Base-by-base conservation (phyloP, 2,797 vertebrate genomes). In the Acanthis flammea region DNA sequence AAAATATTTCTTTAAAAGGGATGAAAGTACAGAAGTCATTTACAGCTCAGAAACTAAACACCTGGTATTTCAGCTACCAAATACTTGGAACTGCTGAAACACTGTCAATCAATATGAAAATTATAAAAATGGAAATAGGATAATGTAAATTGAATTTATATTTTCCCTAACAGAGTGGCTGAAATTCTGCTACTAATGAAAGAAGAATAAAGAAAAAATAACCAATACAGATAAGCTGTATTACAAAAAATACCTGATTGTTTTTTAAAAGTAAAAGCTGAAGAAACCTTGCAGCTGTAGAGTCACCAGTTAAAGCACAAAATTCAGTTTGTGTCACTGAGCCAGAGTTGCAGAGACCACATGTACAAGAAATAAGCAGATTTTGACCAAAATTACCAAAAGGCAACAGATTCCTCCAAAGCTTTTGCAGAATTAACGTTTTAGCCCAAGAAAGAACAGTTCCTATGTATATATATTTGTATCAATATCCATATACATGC, bases 351-450 rank as follows among this genome's bases (percentile, higher is more conserved):
- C 53, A 68, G 55, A 51, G 60, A 82, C 18, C 45, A 30, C 27
- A 35, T 8, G 7, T 71, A 44, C 14, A 30, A 91, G 84, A 87
- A 51, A 41, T 8, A 23, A 81, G 62, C 71, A 76, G 55, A 68
- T 76, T 96, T 93, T 92, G 60, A 81, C 25, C 0, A 0, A 44
- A 89, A 88, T 81, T 93, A 90, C 81, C 57, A 75, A 87, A 86
- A 90, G n/a, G 42, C 84, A 95, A 96, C 57, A 84, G 87, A 91
- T 98, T 98, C 98, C 98, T 98, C 97, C 98, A 97, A 98, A 98
- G 98, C 95, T 97, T 97, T 97, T 97, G 97, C 96, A 60, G 72
- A 92, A 73, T 27, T 31, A 47, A 12, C 13, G 10, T n/a, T 92
- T 91, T 50, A 95, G 86, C 79, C 80, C 66, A 88, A 87, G 76